These are phyloP conservation scores for Cichladusa arquata DNA, from an alignment of 2,113 vertebrate species.

Conservation along the genomic window DNA sequence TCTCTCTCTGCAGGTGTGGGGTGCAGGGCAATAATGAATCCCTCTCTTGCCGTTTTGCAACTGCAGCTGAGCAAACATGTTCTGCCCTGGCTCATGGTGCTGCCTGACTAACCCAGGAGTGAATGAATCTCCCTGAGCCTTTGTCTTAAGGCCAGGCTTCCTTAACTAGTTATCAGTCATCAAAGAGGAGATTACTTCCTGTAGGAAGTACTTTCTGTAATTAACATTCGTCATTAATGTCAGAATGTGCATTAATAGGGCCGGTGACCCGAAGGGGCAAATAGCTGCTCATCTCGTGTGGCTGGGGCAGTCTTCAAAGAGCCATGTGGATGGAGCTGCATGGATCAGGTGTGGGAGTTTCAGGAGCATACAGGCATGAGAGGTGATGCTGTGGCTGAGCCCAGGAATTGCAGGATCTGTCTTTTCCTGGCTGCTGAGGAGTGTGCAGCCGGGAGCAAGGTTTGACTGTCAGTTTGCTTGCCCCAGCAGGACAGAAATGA, in stretches of 20 bases:
- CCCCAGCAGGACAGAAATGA: neutral
- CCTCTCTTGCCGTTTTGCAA: neutral
- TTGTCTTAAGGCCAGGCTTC: conserved; percentile 62
- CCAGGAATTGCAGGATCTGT: neutral
- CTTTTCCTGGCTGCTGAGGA: neutral
- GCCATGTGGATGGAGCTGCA: neutral
- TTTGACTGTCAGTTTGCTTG: neutral
- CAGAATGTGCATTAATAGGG: conserved; percentile 18
- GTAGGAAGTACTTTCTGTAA: conserved; percentile 66
- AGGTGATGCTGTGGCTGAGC: neutral
- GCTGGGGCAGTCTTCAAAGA: conserved; percentile 41
- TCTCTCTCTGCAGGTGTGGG: neutral
- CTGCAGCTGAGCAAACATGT: neutral
- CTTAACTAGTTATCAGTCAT: conserved; percentile 54
- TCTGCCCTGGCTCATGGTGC: neutral
- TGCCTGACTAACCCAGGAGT: conserved; percentile 26
- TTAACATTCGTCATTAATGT: conserved; percentile 34
- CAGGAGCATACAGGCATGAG: neutral
- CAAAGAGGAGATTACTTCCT: conserved; percentile 66
- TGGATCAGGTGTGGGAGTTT: neutral
- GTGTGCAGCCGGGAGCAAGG: neutral
- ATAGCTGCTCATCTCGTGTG: conserved; percentile 27
- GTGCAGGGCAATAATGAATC: neutral
- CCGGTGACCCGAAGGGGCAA: conserved; percentile 53
- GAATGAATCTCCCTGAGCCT: neutral